These are phyloP conservation scores for Auanema freiburgensis DNA, from an alignment of 2,888 invertebrate species.

Conservation along the genomic window DNA sequence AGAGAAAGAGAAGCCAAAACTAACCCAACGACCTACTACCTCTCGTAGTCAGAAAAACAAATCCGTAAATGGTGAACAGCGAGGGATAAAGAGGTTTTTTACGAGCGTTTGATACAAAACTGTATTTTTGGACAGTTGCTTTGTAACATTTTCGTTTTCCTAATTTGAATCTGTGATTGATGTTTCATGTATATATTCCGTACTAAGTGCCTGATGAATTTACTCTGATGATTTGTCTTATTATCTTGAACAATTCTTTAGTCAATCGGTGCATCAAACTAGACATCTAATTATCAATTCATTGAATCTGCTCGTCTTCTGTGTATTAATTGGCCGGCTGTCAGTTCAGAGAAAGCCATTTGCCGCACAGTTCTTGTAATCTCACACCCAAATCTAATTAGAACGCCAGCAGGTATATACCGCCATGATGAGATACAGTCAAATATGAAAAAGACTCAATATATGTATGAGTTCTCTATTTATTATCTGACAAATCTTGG, in stretches of 20 bases:
- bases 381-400: constrained; percentile 18
- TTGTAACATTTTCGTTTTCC: too few relatives aligned
- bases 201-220: too few relatives aligned
- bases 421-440: constrained; percentile 6
- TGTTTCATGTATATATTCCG: too few relatives aligned
- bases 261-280: background rate
- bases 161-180: too few relatives aligned
- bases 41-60: background rate
- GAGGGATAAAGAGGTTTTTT: background rate
- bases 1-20: background rate
- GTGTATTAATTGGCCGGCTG: constrained; percentile 11
- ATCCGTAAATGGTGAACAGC: background rate
- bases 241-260: background rate
- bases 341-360: constrained; percentile 16
- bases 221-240: too few relatives aligned
- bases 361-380: constrained; percentile 16
- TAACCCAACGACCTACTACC: background rate
- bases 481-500: background rate
- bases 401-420: constrained; percentile 19
- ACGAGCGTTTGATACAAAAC: too few relatives aligned
- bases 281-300: constrained; percentile 18
- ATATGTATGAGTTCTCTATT: constrained; percentile 6
- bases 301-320: constrained; percentile 14
- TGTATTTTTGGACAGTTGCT: too few relatives aligned
- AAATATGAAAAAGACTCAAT: background rate